Evolutionary conservation across 2,888 invertebrate genomes (phyloP).

Genomic region (Vandiemenella viatica): DNA sequence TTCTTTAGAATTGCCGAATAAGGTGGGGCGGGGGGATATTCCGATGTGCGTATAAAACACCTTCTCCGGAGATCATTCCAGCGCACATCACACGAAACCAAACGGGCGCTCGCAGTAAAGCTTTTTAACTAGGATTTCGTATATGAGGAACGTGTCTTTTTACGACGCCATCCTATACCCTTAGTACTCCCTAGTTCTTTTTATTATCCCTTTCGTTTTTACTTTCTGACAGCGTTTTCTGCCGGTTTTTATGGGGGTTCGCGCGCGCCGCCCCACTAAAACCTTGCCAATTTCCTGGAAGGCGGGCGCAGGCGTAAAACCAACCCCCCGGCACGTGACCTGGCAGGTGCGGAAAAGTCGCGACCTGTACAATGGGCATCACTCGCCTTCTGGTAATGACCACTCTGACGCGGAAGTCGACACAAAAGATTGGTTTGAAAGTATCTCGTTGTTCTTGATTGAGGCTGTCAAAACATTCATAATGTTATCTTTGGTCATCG

Average conservation of each 20-base stretch:
- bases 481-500: too few species aligned
- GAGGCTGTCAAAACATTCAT: too few species aligned
- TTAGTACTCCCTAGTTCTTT: not conserved
- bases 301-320: too few species aligned
- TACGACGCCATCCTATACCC: not conserved
- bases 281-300: not conserved
- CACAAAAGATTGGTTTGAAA: too few species aligned
- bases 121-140: not conserved
- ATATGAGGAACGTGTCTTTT: not conserved
- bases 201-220: not conserved
- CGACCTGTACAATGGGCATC: too few species aligned
- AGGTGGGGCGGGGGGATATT: not conserved
- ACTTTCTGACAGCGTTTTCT: not conserved
- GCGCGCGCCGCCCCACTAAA: not conserved
- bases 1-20: not conserved
- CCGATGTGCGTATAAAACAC: not conserved
- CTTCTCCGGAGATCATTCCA: not conserved
- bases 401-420: too few species aligned
- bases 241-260: not conserved
- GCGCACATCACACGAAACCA: not conserved
- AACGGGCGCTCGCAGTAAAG: not conserved
- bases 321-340: too few species aligned
- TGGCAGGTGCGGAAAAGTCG: too few species aligned
- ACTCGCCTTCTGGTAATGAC: too few species aligned
- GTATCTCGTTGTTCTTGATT: too few species aligned